These are phyloP conservation scores for Cathartes aura DNA, from an alignment of 2,113 vertebrate genomes.

Conservation along the genomic window DNA sequence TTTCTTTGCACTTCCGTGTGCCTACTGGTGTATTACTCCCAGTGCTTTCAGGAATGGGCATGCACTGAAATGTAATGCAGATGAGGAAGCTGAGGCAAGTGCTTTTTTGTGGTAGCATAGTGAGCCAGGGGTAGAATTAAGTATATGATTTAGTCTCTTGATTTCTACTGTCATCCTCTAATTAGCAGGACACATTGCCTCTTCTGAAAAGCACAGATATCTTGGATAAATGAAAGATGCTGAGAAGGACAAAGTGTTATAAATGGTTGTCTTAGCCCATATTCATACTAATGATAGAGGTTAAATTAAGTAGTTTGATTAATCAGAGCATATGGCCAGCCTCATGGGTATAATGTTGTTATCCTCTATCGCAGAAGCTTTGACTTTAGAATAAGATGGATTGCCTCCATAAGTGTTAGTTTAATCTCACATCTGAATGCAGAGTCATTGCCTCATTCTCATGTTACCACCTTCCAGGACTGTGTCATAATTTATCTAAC, in stretches of 20 bases:
- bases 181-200: neutral
- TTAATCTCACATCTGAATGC: conserved; percentile 61
- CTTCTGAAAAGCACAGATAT: neutral
- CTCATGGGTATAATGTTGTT: conserved; percentile 55
- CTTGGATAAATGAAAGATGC: neutral
- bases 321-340: conserved; percentile 56
- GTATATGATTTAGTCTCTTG: neutral
- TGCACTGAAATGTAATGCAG: neutral
- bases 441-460: conserved; percentile 31
- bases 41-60: neutral
- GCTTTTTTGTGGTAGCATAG: neutral
- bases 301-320: conserved; percentile 66
- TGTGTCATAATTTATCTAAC: conserved; percentile 34
- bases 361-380: conserved; percentile 36
- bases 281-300: conserved; percentile 40
- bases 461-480: conserved; percentile 10
- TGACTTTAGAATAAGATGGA: conserved; percentile 61
- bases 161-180: neutral
- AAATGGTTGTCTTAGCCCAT: conserved; percentile 41
- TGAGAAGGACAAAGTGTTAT: conserved; percentile 21
- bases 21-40: neutral
- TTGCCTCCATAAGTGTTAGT: conserved; percentile 30
- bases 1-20: neutral
- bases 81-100: neutral
- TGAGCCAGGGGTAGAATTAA: neutral